These are phyloP conservation scores for Hyposmocoma kahamanoa DNA, from an alignment of 1,140 invertebrate species.

Conservation along the genomic window DNA sequence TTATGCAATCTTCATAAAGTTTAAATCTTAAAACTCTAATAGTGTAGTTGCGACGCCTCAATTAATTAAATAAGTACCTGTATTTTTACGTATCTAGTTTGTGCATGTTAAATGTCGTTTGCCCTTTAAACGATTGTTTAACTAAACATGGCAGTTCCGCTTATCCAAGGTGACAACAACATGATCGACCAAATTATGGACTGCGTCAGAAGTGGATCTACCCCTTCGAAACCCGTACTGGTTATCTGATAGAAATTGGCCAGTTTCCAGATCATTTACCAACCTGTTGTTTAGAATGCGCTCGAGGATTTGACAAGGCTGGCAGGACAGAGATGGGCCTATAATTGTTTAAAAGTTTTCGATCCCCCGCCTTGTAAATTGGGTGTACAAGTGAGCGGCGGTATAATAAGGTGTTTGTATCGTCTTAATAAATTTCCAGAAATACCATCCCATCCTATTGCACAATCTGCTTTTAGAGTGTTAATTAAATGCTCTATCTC, in stretches of 20 bases:
- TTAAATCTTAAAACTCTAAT: no score
- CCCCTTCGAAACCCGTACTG: slow-evolving; percentile 6
- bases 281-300: slow-evolving; percentile 7
- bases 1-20: no score
- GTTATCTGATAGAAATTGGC: neutral
- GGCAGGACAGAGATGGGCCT: slow-evolving; percentile 5
- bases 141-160: no score
- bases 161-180: slow-evolving; percentile 4
- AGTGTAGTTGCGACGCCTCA: no score
- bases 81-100: no score
- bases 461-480: slow-evolving; percentile 1
- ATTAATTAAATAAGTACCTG: no score
- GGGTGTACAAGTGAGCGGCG: slow-evolving; percentile 4
- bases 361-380: slow-evolving; percentile 7
- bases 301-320: slow-evolving; percentile 9
- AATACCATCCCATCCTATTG: slow-evolving; percentile 2
- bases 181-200: neutral
- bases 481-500: neutral
- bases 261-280: slow-evolving; percentile 1
- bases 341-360: slow-evolving; percentile 2
- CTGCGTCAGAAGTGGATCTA: slow-evolving; percentile 8
- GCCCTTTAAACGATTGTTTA: no score
- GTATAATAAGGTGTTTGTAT: neutral
- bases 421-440: neutral
- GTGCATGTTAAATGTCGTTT: no score